Base-by-base conservation (phyloP, 92 coral and sea anemone species). In the Hydrozoanthus gracilis region DNA sequence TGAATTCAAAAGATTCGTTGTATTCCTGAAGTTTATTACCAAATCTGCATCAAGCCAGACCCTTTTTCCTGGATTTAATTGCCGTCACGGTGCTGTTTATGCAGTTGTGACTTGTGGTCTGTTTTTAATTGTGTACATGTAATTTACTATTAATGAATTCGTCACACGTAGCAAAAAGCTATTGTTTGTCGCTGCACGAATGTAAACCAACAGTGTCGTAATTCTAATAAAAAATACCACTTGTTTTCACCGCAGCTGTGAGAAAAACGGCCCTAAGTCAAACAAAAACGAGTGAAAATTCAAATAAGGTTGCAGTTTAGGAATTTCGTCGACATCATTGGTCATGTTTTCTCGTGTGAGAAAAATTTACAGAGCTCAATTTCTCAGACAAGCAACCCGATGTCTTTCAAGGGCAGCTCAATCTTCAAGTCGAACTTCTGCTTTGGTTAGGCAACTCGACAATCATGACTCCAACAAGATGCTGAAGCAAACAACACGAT, bases 391-490 rank as follows among this genome's bases (percentile, higher is more conserved):
- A 18, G 78, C 78, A 74, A 49, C 78, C 51, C 78, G 78, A 49
- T 50, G 60, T 49, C 51, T 50, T 49, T 50, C 78, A 11, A 17
- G 20, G 13, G 82, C 82, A 18, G 4, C 48, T 44, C 64, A 62
- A 0, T 6, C 27, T 18, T 76, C 82, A 27, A 51, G 64, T 27
- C 47, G 7, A 15, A 54, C 46, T 76, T 76, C 82, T 15, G 13
- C 6, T 8, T 2, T 84, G 14, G 96, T 89, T 8, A 64, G 76
- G 12, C 70, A 64, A 18, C 62, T 93, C 9, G 72, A 71, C 9
- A 65, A 71, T 18, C 65, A 90, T n/a, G 83, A 66, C 48, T 60
- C 84, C 13, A 51, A 64, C 51, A 74, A 82, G 14, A 90, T 90
- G 93, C 56, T 74, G 12, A 74, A 49, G 20, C 61, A 74, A 18